These are phyloP conservation scores for Thymelicus sylvestris DNA, from an alignment of 2,888 invertebrate species.

Conservation along the genomic window DNA sequence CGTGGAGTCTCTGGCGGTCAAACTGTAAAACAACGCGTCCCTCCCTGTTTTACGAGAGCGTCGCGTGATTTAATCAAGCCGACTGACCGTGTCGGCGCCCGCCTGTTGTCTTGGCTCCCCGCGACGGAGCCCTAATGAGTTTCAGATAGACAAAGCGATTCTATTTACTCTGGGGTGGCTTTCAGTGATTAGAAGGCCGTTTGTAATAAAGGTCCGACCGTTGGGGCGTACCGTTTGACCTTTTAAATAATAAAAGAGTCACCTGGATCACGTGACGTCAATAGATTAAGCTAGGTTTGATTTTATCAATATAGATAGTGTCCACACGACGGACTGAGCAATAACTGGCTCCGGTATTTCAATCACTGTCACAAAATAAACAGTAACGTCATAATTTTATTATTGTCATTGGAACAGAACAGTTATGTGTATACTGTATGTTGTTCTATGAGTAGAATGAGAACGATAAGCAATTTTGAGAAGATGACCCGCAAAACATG, in stretches of 20 bases:
- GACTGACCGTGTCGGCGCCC: not conserved
- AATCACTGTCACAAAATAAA: no score
- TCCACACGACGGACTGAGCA: no score
- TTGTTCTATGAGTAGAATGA: no score
- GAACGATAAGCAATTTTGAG: no score
- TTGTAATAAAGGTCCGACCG: slow-evolving; percentile 7
- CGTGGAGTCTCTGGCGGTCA: not conserved
- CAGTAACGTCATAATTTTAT: no score
- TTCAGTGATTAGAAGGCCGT: slow-evolving; percentile 15
- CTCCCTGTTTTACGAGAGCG: slow-evolving; percentile 33
- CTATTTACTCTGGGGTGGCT: slow-evolving; percentile 23
- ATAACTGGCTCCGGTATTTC: no score
- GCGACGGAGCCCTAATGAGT: slow-evolving; percentile 23
- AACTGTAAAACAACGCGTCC: slow-evolving; percentile 16
- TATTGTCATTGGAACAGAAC: no score
- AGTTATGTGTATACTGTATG: no score
- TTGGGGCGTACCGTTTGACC: slow-evolving; percentile 14
- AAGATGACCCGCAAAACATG: no score
- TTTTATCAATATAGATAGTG: no score
- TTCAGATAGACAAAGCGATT: slow-evolving; percentile 31
- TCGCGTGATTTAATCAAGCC: slow-evolving; percentile 36
- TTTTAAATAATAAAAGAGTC: slow-evolving; percentile 3
- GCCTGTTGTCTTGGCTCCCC: slow-evolving; percentile 5
- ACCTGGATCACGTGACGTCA: not conserved
- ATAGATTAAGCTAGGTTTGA: not conserved